Evolutionary conservation across 2,113 vertebrate species (phyloP), one percentile per base, ranked within the genome.

Genomic region (Cololabis saira): DNA sequence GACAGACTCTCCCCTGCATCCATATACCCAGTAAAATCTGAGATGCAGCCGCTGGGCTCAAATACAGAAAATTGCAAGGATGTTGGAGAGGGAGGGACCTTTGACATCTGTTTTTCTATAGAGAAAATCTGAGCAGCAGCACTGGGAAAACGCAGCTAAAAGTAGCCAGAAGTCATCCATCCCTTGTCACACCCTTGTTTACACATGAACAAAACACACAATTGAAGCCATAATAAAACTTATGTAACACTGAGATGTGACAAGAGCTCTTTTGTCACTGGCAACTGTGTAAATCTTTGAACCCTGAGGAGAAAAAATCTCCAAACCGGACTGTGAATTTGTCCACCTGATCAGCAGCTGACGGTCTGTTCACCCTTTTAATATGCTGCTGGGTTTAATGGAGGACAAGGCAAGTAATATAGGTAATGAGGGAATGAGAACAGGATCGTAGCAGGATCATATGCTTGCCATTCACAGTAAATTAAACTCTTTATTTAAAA

Each of bases 381-480:
- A 64, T 67, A 44, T 44, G 22, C 49, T 52, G 64, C 50, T 37
- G 16, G 12, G 14, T 63, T 66, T 5, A 67, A 81, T 10, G 24
- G 13, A 69, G 24, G 13, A 69, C 48, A 61, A 37, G 17, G 37
- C 6, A 24, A 44, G 40, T 61, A 22, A 49, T 61, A 27, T 30
- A 42, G 59, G 33, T 47, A 67, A 60, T 33, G 7, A 72, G 19
- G 33, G 18, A 56, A 61, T 10, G 16, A 65, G 74, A 80, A 87
- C 81, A 81, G 62, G 79, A 86, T 85, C 81, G 87, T 65, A 11
- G 64, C 30, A 0, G 0, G 52, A 61, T 74, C 76, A 70, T 62
- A 82, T 64, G 65, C 59, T 62, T 42, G 24, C 24, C 5, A 27
- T 27, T 3, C 33, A 37, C 33, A 37, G 10, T 37, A 37, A 37